These are phyloP conservation scores for Yoshiicerus persimilis DNA, from an alignment of 1,140 invertebrate genomes.

Conservation along the genomic window DNA sequence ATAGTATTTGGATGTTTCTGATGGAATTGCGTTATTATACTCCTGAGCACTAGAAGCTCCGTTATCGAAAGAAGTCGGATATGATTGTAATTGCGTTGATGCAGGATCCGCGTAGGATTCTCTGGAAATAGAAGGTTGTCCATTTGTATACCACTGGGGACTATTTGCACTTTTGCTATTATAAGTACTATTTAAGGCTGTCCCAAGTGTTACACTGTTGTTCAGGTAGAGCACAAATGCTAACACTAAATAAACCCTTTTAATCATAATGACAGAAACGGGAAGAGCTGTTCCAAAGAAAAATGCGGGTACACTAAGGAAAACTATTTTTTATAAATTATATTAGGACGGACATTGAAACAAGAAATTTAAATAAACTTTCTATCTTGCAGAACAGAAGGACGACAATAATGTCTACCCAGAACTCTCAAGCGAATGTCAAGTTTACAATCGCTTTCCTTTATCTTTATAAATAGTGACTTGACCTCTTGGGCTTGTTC, in stretches of 20 bases:
- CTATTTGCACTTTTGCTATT: neutral
- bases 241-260: neutral
- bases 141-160: neutral
- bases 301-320: neutral
- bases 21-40: neutral
- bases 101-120: neutral
- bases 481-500: neutral
- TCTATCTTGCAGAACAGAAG: neutral
- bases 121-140: neutral
- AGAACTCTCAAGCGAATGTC: neutral
- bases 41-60: neutral
- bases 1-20: slow-evolving; percentile 17
- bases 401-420: neutral
- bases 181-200: neutral
- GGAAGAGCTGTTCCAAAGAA: neutral
- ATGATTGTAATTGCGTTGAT: neutral
- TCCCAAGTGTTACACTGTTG: neutral
- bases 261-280: neutral
- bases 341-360: neutral
- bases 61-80: slow-evolving; percentile 24
- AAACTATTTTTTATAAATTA: neutral
- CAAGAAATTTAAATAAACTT: neutral
- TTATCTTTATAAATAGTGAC: neutral
- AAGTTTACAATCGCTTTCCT: neutral
- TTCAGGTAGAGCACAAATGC: neutral